Percentiles rank a stretch among this genome's conserved stretches.
Evolutionary conservation across 2,888 invertebrate genomes (phyloP).

Genomic region (Agrotis puta): DNA sequence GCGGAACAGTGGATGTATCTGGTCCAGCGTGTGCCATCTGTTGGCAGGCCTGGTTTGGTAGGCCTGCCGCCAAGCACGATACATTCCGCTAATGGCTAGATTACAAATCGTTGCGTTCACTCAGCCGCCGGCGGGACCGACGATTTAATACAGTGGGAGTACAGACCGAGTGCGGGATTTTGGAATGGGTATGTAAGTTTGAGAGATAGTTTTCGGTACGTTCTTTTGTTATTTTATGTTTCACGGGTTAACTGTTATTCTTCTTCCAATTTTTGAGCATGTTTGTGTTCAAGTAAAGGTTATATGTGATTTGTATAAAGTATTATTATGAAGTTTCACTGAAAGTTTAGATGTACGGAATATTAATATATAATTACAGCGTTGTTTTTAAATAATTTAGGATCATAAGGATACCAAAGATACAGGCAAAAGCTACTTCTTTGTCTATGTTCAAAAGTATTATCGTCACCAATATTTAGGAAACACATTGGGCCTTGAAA

Average conservation of each 20-base stretch:
- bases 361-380: too few relatives aligned
- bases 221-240: background rate
- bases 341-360: too few relatives aligned
- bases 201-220: background rate
- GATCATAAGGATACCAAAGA: too few relatives aligned
- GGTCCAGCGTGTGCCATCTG: slow-evolving; percentile 75
- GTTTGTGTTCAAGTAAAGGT: background rate
- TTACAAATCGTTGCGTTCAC: slow-evolving; percentile 80
- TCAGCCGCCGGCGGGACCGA: slow-evolving; percentile 68
- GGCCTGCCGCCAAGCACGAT: slow-evolving; percentile 73
- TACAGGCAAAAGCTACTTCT: too few relatives aligned
- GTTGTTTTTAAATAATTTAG: too few relatives aligned
- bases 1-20: slow-evolving; percentile 41
- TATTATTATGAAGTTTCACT: too few relatives aligned
- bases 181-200: slow-evolving; percentile 3
- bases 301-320: background rate
- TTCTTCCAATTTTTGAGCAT: background rate
- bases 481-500: background rate
- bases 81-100: slow-evolving; percentile 81
- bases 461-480: background rate
- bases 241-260: background rate
- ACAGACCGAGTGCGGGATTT: slow-evolving; percentile 24
- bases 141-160: slow-evolving; percentile 64
- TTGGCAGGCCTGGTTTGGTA: slow-evolving; percentile 69
- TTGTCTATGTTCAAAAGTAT: too few relatives aligned